These are phyloP conservation scores for Epizoanthus fatuus DNA, from an alignment of 92 coral and sea anemone species.

Conservation along the genomic window DNA sequence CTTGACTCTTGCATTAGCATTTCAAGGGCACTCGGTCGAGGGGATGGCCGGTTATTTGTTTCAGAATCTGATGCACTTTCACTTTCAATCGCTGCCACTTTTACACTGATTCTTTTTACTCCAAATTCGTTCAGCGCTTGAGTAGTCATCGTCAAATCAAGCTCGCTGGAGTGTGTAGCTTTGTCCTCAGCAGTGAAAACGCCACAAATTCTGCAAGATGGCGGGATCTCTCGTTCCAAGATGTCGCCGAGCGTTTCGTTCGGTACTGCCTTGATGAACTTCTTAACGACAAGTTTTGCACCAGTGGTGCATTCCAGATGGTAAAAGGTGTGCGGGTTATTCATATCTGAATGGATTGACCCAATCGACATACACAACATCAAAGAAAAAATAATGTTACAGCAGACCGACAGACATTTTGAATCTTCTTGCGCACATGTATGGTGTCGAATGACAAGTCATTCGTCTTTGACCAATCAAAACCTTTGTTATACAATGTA, in stretches of 20 bases:
- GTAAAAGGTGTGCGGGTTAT: slow-evolving; percentile 5
- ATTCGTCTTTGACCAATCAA: slow-evolving; percentile 24
- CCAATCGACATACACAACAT: slow-evolving; percentile 6
- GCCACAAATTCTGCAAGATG: slow-evolving; percentile 12
- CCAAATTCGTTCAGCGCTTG: slow-evolving; percentile 9
- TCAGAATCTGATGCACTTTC: slow-evolving; percentile 19
- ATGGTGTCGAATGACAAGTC: slow-evolving; percentile 18
- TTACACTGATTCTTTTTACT: slow-evolving; percentile 13
- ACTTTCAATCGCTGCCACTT: slow-evolving; percentile 6
- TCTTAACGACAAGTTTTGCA: slow-evolving; percentile 15
- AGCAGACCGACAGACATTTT: slow-evolving; percentile 6
- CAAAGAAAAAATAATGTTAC: neutral
- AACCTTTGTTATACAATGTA: slow-evolving; percentile 5
- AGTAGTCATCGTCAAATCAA: slow-evolving; percentile 16
- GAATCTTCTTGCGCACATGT: slow-evolving; percentile 12
- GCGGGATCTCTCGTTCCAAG: neutral
- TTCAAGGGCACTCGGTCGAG: slow-evolving; percentile 8
- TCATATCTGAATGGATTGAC: slow-evolving; percentile 2
- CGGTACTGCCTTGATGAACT: slow-evolving; percentile 15
- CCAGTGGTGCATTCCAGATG: slow-evolving; percentile 12
- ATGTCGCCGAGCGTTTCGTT: slow-evolving; percentile 24
- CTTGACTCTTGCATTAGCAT: neutral
- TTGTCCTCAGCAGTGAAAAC: slow-evolving; percentile 12
- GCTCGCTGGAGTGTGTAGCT: slow-evolving; percentile 14
- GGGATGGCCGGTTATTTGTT: neutral